These are phyloP conservation scores for Torymus auratus DNA, from an alignment of 2,888 invertebrate genomes.

Conservation along the genomic window DNA sequence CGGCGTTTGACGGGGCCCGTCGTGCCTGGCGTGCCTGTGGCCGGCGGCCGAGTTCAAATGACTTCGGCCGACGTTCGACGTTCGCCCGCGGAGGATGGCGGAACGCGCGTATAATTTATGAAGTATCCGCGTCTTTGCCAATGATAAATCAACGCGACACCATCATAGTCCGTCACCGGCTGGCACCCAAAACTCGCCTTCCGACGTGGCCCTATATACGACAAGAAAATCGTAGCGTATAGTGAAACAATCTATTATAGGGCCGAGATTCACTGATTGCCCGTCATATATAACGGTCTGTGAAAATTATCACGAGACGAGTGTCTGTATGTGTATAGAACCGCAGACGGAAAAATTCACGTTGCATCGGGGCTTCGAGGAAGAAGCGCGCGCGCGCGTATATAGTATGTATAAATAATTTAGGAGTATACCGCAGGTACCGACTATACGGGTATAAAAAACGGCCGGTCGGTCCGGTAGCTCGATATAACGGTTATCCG, in stretches of 20 bases:
- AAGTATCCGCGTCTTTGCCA: slow-evolving; percentile 73
- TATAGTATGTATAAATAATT: slow-evolving; percentile 25
- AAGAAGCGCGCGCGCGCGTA: too few species aligned
- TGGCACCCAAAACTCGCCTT: neutral
- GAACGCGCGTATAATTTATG: slow-evolving; percentile 71
- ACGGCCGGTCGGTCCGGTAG: neutral
- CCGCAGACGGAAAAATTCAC: too few species aligned
- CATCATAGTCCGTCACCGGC: slow-evolving; percentile 48
- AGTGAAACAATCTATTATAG: too few species aligned
- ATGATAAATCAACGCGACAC: slow-evolving; percentile 75
- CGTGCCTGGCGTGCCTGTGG: slow-evolving; percentile 72
- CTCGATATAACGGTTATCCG: slow-evolving; percentile 41
- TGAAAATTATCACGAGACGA: too few species aligned
- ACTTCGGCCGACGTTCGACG: slow-evolving; percentile 65
- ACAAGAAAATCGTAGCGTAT: too few species aligned
- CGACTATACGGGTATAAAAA: too few species aligned
- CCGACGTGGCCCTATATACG: neutral
- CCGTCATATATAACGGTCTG: too few species aligned
- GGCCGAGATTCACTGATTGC: too few species aligned
- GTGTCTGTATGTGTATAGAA: too few species aligned
- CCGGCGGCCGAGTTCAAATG: slow-evolving; percentile 60
- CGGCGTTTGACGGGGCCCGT: slow-evolving; percentile 69
- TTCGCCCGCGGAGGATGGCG: slow-evolving; percentile 61
- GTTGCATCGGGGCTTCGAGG: too few species aligned
- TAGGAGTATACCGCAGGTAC: neutral